These are phyloP conservation scores for Cichlasoma orientale DNA, from an alignment of 2,797 vertebrate genomes.

Conservation along the genomic window DNA sequence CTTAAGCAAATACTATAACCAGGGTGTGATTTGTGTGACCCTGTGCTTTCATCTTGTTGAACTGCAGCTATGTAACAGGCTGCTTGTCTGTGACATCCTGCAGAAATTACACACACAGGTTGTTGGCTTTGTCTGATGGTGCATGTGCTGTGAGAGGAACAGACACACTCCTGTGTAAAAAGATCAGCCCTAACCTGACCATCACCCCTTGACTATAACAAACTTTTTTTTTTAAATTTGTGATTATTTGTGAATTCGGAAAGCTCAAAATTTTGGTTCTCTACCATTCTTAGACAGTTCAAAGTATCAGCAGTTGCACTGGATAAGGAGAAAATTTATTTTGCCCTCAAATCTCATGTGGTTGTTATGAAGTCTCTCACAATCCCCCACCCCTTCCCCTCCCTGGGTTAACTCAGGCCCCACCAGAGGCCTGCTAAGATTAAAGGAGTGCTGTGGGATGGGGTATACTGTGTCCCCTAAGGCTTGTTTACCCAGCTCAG, in stretches of 20 bases:
- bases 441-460: constrained; percentile 56
- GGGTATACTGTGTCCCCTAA: constrained; percentile 60
- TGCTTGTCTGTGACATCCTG: not conserved
- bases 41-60: no score
- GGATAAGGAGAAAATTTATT: constrained; percentile 20
- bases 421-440: constrained; percentile 50
- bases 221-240: no score
- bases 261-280: not conserved
- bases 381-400: not conserved
- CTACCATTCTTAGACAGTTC: not conserved
- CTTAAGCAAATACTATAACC: no score
- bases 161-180: no score
- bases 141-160: no score
- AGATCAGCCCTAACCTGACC: no score
- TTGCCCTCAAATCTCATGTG: constrained; percentile 23
- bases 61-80: not conserved
- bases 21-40: not conserved
- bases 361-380: constrained; percentile 32
- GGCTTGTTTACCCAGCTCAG: constrained; percentile 78
- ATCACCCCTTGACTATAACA: no score
- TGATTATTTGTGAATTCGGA: no score
- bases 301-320: constrained; percentile 1
- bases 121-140: no score
- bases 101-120: no score
- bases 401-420: constrained; percentile 28